Conservation (phyloP, 2,888 invertebrate species). For the Mesorhabditis sp. region DNA sequence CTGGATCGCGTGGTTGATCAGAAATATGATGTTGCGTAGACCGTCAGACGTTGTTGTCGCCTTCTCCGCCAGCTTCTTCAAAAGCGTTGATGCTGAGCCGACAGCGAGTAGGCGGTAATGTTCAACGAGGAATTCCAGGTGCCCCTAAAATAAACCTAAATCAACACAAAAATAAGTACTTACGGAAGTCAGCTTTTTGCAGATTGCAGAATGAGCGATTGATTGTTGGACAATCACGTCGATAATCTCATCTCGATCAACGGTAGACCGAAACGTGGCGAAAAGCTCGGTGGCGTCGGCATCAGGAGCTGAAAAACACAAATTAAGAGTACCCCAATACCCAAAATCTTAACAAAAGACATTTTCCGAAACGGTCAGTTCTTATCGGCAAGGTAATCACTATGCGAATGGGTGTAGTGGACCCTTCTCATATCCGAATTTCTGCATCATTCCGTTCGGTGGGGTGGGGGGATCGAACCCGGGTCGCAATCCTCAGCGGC, state of each 20-base stretch:
- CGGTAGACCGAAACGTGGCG: no score
- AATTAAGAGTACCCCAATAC: no score
- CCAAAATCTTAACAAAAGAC: neutral
- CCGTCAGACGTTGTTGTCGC: neutral
- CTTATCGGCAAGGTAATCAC: no score
- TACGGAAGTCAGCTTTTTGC: neutral
- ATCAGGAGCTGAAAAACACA: no score
- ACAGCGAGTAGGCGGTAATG: slow-evolving; percentile 1
- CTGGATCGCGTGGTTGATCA: neutral
- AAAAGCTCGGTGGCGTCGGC: no score
- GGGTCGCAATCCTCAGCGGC: no score
- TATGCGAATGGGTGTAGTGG: no score
- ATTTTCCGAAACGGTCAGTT: neutral
- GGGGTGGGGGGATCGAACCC: no score
- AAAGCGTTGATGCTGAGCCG: neutral
- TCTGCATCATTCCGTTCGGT: no score
- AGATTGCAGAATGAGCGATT: neutral
- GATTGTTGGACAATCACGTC: neutral
- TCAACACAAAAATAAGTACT: neutral
- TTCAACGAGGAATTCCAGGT: neutral
- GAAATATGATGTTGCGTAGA: neutral
- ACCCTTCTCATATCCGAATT: no score
- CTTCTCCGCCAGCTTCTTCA: neutral
- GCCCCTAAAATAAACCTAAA: neutral
- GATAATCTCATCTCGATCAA: neutral